A percentile compares a stretch with the other conserved stretches of the same genome.
These are phyloP conservation scores for Entomobrya proxima DNA, from an alignment of 2,888 invertebrate species.

Conservation along the genomic window DNA sequence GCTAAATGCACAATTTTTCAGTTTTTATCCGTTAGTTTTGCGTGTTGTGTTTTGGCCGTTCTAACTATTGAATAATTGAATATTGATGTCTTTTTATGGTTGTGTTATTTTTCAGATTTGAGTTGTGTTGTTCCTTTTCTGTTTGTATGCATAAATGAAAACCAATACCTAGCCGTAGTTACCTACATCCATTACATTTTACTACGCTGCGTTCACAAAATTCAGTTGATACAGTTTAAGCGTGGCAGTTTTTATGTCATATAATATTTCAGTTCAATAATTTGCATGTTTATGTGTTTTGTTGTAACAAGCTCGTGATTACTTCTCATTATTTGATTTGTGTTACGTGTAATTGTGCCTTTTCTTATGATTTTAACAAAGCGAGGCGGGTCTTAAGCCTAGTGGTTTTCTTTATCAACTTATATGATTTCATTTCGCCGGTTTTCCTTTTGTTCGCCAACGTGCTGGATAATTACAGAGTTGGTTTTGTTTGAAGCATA, in stretches of 20 bases:
- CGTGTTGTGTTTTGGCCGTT: conserved; percentile 23
- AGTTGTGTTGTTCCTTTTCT: not conserved
- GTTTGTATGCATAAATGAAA: too few relatives aligned
- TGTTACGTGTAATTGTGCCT: not conserved
- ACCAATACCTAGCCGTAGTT: too few relatives aligned
- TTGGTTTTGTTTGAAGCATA: not conserved
- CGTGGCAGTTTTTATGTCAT: not conserved
- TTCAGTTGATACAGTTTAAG: not conserved
- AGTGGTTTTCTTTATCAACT: not conserved
- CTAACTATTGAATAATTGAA: not conserved
- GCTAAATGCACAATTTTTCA: too few relatives aligned
- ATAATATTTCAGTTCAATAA: not conserved
- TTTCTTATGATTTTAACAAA: not conserved
- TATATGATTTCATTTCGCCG: not conserved
- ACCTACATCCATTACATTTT: too few relatives aligned
- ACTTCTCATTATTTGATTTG: not conserved
- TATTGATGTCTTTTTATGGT: conserved; percentile 9
- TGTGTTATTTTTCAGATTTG: not conserved
- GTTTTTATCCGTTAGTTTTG: too few relatives aligned
- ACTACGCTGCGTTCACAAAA: not conserved
- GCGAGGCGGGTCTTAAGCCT: not conserved
- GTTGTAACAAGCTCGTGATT: not conserved
- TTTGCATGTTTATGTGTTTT: not conserved
- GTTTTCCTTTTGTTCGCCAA: not conserved
- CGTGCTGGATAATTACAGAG: conserved; percentile 1